Percentiles rank a stretch among this genome's conserved stretches.
Conservation (phyloP, 2,113 vertebrate species). For the Pao palembangensis region DNA sequence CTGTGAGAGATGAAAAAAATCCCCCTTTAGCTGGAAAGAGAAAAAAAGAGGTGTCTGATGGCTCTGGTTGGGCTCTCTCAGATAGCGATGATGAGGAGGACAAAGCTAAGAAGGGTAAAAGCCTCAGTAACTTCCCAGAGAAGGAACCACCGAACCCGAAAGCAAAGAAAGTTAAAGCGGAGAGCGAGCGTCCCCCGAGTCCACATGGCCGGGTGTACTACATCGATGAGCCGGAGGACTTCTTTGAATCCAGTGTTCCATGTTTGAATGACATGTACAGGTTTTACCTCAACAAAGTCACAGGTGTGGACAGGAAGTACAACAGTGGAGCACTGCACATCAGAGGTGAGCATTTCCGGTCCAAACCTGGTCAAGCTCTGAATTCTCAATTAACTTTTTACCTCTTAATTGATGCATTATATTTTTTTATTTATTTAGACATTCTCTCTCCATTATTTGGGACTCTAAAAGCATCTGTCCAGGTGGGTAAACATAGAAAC, state of each 20-base stretch:
- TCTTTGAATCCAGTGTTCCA: constrained; percentile 79
- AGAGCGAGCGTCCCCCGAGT: constrained; percentile 52
- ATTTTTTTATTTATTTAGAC: constrained; percentile 73
- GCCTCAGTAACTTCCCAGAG: constrained; percentile 16
- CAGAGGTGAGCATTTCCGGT: constrained; percentile 75
- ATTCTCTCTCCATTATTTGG: constrained; percentile 96
- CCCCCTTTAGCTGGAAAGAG: constrained; percentile 68
- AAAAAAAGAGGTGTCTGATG: constrained; percentile 72
- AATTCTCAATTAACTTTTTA: neutral
- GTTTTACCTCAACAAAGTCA: constrained; percentile 94
- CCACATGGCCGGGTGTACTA: constrained; percentile 57
- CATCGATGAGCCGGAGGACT: constrained; percentile 68
- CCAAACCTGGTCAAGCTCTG: too few relatives aligned
- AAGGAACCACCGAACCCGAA: constrained; percentile 50
- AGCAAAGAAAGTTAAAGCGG: constrained; percentile 59
- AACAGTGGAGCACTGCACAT: constrained; percentile 91
- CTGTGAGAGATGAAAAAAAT: constrained; percentile 60
- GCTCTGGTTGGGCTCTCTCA: constrained; percentile 88
- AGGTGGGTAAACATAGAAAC: constrained; percentile 74
- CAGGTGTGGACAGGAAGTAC: constrained; percentile 82
- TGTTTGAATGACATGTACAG: constrained; percentile 78
- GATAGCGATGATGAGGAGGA: constrained; percentile 83
- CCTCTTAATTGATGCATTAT: neutral
- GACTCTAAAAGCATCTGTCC: constrained; percentile 89
- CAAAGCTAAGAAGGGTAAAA: constrained; percentile 25